Base-by-base conservation (phyloP, 2,113 vertebrate genomes). In the Ochotona curzoniae region DNA sequence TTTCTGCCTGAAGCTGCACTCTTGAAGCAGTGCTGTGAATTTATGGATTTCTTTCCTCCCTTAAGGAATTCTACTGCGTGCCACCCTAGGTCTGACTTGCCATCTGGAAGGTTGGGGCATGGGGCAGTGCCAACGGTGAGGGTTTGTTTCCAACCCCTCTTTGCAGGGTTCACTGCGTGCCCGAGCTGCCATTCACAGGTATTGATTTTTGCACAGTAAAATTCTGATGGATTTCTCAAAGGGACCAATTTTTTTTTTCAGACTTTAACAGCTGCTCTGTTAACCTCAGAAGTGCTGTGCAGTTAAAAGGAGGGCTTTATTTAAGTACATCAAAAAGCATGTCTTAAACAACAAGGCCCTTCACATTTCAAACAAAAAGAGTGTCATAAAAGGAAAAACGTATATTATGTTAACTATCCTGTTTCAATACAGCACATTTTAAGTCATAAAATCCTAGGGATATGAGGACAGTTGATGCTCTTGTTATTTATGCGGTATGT, bases 181-280 rank as follows among this genome's bases (percentile, higher is more conserved):
- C 25, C 60, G 67, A 75, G 20, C n/a, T 63, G 38, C 79, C 7
- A 23, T 76, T 93, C 61, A 32, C 9, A 66, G 51, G 8, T 60
- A 93, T 20, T 90, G 87, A 90, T 90, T 94, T 94, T 79, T 80
- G 23, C 66, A 83, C 82, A 89, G 78, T 75, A 63, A 84, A 91
- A 90, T 86, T 95, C 69, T 92, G 92, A 95, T 83, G 32, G 63
- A 20, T 92, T 93, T 20, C 61, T 92, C 81, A 75, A 90, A 95
- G 54, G 49, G 63, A 8, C 23, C 44, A 30, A 0, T 49, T 61
- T 92, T 89, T 61, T 92, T 89, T 74, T 87, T 63, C 87, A 89
- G 81, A 84, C 38, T 44, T 93, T 74, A 94, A 93, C 61, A 93
- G 32, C 69, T 96, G 67, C 54, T 94, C 80, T 89, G 67, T 92